Evolutionary conservation across 2,113 vertebrate species (phyloP), one percentile per base, ranked within the genome.

Genomic region (Antidorcas marsupialis): DNA sequence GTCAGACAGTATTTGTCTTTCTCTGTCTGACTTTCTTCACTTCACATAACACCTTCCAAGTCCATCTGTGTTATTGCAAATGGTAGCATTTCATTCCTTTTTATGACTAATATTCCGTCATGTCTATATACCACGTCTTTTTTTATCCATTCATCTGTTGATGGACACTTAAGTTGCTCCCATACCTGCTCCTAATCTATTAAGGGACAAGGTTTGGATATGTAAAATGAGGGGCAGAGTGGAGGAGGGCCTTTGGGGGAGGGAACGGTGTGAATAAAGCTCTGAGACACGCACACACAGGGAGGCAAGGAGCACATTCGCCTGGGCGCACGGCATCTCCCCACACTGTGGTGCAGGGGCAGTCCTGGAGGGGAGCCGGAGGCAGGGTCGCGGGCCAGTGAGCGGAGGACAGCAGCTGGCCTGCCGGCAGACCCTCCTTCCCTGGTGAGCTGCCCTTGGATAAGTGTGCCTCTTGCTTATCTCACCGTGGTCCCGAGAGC

Each of bases 271-370:
- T 88, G 14, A 39, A 3, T 7, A 55, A 89, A 79, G 1, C 39
- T 87, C 53, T 14, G 36, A 86, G 62, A 21, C 67, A 55, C 0
- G 2, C 10, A 23, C 6, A 2, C 55, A 8, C 6, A 3, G 0
- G 21, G 27, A 76, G 11, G 33, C 19, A 23, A 52, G 11, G 27
- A 33, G 33, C 16, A 28, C 2, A 0, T n/a, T 27, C 0, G 0
- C 39, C 21, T 23, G 78, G 21, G 27, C 9, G 2, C 3, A 74
- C 10, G 2, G 8, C 33, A 2, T 86, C 55, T 74, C 45, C 84
- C 10, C 6, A 10, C 50, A 3, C 30, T 6, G 5, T 21, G 39
- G 39, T 62, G 5, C 13, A 52, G 59, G 30, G 39, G 6, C 0
- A 5, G 43, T 36, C 55, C 15, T 87, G 55, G 64, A 30, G 28